phyloP scores from a whole-genome alignment of 1,140 invertebrate genomes.

The Bombus breviceps region DNA sequence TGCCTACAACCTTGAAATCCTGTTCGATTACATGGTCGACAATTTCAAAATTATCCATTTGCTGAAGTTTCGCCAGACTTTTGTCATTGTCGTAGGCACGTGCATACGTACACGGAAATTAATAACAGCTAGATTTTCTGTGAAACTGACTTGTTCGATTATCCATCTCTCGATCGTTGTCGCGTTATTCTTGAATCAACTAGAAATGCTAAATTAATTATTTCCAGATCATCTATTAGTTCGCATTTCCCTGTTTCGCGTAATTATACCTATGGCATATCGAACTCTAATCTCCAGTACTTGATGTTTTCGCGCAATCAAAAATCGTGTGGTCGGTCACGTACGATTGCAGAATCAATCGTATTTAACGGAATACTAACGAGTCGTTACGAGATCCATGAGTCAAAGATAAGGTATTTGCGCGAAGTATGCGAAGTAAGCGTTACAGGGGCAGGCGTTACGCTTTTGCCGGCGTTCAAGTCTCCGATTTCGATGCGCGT shows the following conservation, averaged over 20 bases:
- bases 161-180: no score
- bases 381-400: slow-evolving; percentile 24
- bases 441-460: background rate
- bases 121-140: background rate
- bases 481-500: slow-evolving; percentile 7
- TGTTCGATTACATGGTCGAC: background rate
- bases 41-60: no score
- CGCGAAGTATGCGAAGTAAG: slow-evolving; percentile 22
- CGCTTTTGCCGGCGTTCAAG: slow-evolving; percentile 15
- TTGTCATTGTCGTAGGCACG: no score
- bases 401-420: slow-evolving; percentile 30
- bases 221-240: no score
- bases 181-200: no score
- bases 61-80: no score
- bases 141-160: no score
- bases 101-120: background rate
- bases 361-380: slow-evolving; percentile 33
- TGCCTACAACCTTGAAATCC: slow-evolving; percentile 30
- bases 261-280: no score
- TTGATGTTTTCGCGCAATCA: background rate
- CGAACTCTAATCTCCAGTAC: no score
- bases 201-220: no score
- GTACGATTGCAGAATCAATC: slow-evolving; percentile 1
- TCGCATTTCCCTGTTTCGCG: no score
- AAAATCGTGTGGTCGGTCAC: background rate